phyloP scores from a whole-genome alignment of 2,888 invertebrate genomes.

The Trisateles emortualis region DNA sequence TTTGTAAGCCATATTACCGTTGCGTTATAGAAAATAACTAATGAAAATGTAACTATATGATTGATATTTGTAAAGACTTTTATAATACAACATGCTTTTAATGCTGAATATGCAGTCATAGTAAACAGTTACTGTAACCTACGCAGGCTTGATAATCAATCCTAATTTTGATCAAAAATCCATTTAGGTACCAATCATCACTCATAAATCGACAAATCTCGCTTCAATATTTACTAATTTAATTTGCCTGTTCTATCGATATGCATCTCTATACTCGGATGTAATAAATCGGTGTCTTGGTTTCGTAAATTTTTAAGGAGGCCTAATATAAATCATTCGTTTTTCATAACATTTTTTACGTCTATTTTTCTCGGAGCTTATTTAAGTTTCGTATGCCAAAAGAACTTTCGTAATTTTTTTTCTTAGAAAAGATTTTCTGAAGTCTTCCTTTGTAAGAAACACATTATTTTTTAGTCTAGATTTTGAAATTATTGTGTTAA shows the following conservation, averaged over 20 bases:
- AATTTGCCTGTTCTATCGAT: conserved; percentile 21
- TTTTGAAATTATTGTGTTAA: conserved; percentile 15
- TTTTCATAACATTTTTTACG: conserved; percentile 57
- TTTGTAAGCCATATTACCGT: no score
- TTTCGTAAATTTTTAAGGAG: conserved; percentile 58
- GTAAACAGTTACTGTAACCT: no score
- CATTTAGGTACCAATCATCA: no score
- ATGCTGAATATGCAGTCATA: no score
- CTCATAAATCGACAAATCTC: neutral
- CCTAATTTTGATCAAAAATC: no score
- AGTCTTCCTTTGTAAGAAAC: conserved; percentile 26
- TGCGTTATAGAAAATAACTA: no score
- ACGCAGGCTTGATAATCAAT: no score
- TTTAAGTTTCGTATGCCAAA: conserved; percentile 46
- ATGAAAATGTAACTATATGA: no score
- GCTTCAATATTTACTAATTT: neutral
- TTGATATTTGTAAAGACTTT: no score
- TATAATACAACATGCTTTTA: no score
- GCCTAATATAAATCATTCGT: conserved; percentile 56
- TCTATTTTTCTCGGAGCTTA: conserved; percentile 47
- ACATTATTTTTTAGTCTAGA: conserved; percentile 27
- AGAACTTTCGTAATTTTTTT: conserved; percentile 22
- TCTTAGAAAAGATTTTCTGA: conserved; percentile 20
- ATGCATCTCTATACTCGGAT: conserved; percentile 20
- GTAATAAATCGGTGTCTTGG: conserved; percentile 59